Percentiles rank a stretch among this genome's conserved stretches.
These are phyloP conservation scores for Aleiodes sp. DNA, from an alignment of 1,140 invertebrate genomes.

Conservation along the genomic window DNA sequence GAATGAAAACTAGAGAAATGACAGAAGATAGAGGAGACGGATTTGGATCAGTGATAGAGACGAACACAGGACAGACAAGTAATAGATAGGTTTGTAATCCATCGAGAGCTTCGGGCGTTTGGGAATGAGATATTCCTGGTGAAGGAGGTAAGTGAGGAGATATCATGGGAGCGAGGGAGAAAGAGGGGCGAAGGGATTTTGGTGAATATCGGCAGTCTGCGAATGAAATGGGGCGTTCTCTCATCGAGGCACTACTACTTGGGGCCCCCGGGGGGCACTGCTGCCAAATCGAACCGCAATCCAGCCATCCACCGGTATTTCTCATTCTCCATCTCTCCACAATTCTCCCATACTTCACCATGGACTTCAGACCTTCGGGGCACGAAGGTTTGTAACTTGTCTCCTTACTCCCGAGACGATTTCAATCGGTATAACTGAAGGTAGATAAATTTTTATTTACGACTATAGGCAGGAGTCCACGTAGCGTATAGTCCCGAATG, in stretches of 20 bases:
- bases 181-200: neutral
- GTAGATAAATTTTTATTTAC: no score
- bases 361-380: slow-evolving; percentile 20
- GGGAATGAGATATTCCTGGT: slow-evolving; percentile 67
- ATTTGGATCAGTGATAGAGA: slow-evolving; percentile 28
- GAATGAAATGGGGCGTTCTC: slow-evolving; percentile 63
- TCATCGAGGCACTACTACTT: slow-evolving; percentile 17
- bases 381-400: slow-evolving; percentile 29
- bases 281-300: slow-evolving; percentile 39
- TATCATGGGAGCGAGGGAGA: neutral
- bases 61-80: slow-evolving; percentile 56
- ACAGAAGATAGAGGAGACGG: slow-evolving; percentile 10
- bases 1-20: neutral
- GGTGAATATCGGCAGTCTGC: slow-evolving; percentile 65
- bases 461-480: no score
- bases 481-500: no score
- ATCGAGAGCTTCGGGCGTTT: slow-evolving; percentile 63
- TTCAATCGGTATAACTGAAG: neutral
- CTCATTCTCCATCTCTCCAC: slow-evolving; percentile 2
- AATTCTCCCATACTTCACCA: slow-evolving; percentile 3
- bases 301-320: slow-evolving; percentile 5
- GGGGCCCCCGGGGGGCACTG: slow-evolving; percentile 34
- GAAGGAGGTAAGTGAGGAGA: slow-evolving; percentile 52
- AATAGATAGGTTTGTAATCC: slow-evolving; percentile 68
- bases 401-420: slow-evolving; percentile 29